Base-by-base conservation (phyloP, 1,140 invertebrate genomes). In the Megalonaias nervosa region DNA sequence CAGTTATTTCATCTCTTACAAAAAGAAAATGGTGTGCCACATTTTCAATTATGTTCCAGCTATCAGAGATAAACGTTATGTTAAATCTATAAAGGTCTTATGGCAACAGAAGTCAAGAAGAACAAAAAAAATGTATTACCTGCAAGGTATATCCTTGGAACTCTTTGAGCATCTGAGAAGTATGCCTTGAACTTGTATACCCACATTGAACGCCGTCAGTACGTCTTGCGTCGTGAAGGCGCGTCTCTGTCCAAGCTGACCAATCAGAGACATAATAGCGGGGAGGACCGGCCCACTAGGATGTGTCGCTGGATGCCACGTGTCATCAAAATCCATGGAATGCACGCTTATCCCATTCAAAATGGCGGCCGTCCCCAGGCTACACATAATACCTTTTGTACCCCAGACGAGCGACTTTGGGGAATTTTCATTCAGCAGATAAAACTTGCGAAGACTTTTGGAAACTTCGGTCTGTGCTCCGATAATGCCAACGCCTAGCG, bases 251-350 rank as follows among this genome's bases (percentile, higher is more conserved):
- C 72, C 13, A 75, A 73, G 13, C 69, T 68, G 0, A 81, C 79
- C 84, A 14, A 80, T 81, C 60, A 87, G 73, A 15, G 86, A 82
- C n/a, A 87, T 12, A 12, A 87, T 68, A 0, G 86, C 82, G 4
- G 86, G 84, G n/a, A 87, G 79, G 26, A 86, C 84, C 11, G 86
- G 85, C 0, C 85, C 84, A 75, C 85, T 86, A 0, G 86, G 86
- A 56, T 87, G 86, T 12, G 86, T 87, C 19, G 86, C 84, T 56
- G 86, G 86, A 61, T 84, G 79, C 86, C 86, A 87, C 1, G 86
- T 87, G 71, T 87, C 86, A 60, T 87, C 86, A 79, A 86, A 86
- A 67, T 87, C 86, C 86, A 87, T 87, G 19, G 86, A 79, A 66
- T 87, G 86, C 55, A 82, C 80, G 71, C 82, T 87, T 19, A 81